Base-by-base conservation (phyloP, 2,113 vertebrate genomes). In the Cygnus buccinator region DNA sequence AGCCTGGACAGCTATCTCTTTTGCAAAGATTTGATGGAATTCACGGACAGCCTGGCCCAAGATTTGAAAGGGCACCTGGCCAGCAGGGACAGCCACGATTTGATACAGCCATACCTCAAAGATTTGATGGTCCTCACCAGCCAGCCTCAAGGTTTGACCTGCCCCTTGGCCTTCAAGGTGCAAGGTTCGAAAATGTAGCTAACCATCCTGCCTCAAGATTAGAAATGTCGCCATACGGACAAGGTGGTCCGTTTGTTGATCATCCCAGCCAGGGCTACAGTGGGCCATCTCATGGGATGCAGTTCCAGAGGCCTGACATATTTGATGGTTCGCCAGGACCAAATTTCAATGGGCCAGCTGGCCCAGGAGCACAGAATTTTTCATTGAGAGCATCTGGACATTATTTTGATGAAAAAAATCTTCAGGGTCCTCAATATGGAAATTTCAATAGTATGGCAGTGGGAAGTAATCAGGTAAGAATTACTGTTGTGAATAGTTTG, bases 391-490 rank as follows among this genome's bases (percentile, higher is more conserved):
- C 97, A 25, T 95, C 95, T 4, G 98, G 97, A 95, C 98, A 98
- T 94, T 99, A 98, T 97, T 99, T 98, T 17, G 98, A 98, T 67
- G 98, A 99, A 17, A 97, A 98, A 96, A 93, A 98, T 41, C 98
- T 98, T 73, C 98, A 98, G n/a, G 98, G 95, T 83, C 97, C 98
- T 96, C 97, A 98, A 0, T 98, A 97, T 88, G 98, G 98, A 91
- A 98, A 95, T 87, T 98, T 98, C 74, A 98, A 68, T 78, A 98
- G 91, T 82, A 93, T 98, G 90, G 71, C 98, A 7, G 93, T 98
- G 58, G 96, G 98, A 94, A 97, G 97, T 74, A 96, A 98, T 88
- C 98, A 98, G 97, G 99, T 99, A 96, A 94, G 96, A 72, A 39
- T 1, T 44, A 59, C 52, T 11, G 23, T 3, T 1, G 67, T 31